Evolutionary conservation across 2,797 vertebrate species (phyloP).

Genomic region (Novumbra hubbsi): DNA sequence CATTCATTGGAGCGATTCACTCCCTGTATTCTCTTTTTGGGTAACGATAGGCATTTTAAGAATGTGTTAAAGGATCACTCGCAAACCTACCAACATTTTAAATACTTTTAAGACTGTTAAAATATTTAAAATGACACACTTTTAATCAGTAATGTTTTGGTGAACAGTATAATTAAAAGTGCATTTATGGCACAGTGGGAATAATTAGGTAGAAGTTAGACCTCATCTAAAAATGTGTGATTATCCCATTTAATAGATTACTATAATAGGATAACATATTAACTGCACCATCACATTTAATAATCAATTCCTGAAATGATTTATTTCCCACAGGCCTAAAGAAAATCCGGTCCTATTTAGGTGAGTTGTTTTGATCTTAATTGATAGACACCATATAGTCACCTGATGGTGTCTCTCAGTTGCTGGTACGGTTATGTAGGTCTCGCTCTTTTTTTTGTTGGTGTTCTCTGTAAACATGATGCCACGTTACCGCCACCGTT

Average conservation of each 20-base stretch:
- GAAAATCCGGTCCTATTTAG: conserved; percentile 68
- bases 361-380: conserved; percentile 51
- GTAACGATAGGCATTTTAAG: no score
- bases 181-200: no score
- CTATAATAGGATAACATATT: no score
- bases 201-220: no score
- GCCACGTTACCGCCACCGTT: no score
- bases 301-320: background rate
- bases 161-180: no score
- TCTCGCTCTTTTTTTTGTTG: background rate
- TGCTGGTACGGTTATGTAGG: background rate
- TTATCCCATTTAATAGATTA: no score
- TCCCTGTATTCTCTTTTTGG: background rate
- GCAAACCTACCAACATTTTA: background rate
- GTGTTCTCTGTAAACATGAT: no score
- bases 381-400: background rate
- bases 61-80: background rate
- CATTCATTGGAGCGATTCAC: background rate
- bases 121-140: background rate
- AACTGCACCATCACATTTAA: no score
- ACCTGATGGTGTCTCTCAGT: background rate
- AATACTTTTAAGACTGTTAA: background rate
- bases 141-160: no score
- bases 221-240: no score
- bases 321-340: conserved; percentile 61